Evolutionary conservation across 2,797 vertebrate genomes (phyloP), one percentile per base, ranked within the genome.

Genomic region (Muraenolepis orangiensis): DNA sequence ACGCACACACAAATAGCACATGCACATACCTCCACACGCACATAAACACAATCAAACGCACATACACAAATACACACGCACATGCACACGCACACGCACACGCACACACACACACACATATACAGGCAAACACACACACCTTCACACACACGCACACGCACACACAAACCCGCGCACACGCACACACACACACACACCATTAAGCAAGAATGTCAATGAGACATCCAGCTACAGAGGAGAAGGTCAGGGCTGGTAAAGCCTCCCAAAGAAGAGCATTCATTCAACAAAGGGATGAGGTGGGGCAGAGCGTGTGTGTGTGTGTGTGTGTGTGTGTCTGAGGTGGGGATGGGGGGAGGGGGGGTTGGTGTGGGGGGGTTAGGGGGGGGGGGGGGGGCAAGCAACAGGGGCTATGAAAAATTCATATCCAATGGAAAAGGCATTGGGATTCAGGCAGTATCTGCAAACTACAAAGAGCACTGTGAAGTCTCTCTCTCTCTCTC

Each of bases 341-440:
- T n/a, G n/a, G n/a, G n/a, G n/a, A n/a, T n/a, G n/a, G 74, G 76
- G 79, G 74, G 66, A 51, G 79, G 51, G 28, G 72, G 85, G 75
- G 78, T 83, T 86, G 30, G 28, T 14, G 29, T 7, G 66, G 30
- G 66, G 3, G 30, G 2, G 42, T n/a, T 23, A 8, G 23, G 61
- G 66, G 30, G 66, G 3, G 30, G 2, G 42, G 61, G 61, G n/a
- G 23, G 61, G 71, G 86, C 75, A 76, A 85, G 87, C 76, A 87
- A 89, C 82, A 80, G 82, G 69, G 76, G 72, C 74, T 71, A 88
- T 90, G 82, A 88, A 91, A 89, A 81, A 88, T 87, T 86, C 77
- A 90, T 87, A 46, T 74, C 74, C 77, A 74, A 73, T 75, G 73
- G 66, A 86, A 66, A 86, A 80, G 66, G 78, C 80, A 77, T 72